Conservation (phyloP, 2,113 vertebrate species). For the Octodon degus region DNA sequence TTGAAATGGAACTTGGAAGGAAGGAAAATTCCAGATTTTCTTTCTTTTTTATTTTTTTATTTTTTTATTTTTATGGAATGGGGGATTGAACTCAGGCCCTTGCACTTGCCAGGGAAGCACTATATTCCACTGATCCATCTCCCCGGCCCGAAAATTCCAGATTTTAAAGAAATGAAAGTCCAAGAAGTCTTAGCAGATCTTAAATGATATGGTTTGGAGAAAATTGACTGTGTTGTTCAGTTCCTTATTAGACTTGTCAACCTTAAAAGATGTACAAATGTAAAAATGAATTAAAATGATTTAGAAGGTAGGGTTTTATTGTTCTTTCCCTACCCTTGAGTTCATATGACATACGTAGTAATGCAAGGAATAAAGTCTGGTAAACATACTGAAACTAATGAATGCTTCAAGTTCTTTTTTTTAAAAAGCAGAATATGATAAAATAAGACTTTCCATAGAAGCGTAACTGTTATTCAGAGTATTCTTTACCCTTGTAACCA, state of each 20-base stretch:
- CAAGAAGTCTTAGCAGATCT: not conserved
- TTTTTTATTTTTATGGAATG: too few species aligned
- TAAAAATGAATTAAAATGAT: slow-evolving; percentile 22
- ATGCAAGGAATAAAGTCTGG: not conserved
- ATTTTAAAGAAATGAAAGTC: slow-evolving; percentile 1
- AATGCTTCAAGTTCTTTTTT: not conserved
- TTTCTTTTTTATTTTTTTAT: too few species aligned
- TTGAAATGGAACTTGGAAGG: slow-evolving; percentile 35
- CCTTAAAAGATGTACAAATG: not conserved
- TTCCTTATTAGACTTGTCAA: not conserved
- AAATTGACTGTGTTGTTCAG: slow-evolving; percentile 10
- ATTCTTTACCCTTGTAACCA: not conserved
- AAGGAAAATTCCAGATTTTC: not conserved
- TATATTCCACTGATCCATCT: too few species aligned
- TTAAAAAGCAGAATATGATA: not conserved
- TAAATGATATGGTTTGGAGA: not conserved
- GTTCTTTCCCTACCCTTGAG: not conserved
- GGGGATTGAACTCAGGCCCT: too few species aligned
- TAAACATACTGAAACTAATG: not conserved
- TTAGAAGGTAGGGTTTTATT: not conserved
- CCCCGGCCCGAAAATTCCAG: not conserved
- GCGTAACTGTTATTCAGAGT: not conserved
- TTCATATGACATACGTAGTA: not conserved
- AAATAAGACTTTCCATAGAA: not conserved
- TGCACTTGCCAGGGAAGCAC: too few species aligned